These are phyloP conservation scores for Ladona fulva DNA, from an alignment of 1,140 invertebrate genomes.

Conservation along the genomic window DNA sequence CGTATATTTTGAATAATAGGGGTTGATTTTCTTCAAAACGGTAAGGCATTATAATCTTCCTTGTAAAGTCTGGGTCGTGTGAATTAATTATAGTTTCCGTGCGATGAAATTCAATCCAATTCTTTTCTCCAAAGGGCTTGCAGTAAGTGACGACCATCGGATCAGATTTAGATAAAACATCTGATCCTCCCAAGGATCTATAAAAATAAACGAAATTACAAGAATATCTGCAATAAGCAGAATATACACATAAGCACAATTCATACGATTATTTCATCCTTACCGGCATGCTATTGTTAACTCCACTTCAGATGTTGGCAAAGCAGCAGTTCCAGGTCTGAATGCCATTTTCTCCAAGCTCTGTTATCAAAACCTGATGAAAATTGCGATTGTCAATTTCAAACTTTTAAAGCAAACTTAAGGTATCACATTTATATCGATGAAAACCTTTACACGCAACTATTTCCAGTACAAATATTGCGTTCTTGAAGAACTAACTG, in stretches of 20 bases:
- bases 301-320: constrained; percentile 30
- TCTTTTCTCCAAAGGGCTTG: constrained; percentile 34
- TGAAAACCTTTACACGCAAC: too few relatives aligned
- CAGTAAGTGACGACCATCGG: constrained; percentile 49
- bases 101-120: constrained; percentile 44
- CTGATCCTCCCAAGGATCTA: constrained; percentile 46
- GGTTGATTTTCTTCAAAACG: constrained; percentile 41
- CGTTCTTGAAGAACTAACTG: too few relatives aligned
- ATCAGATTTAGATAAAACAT: constrained; percentile 52
- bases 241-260: background rate
- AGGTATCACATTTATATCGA: too few relatives aligned
- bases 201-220: constrained; percentile 21
- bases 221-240: too few relatives aligned
- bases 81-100: constrained; percentile 49
- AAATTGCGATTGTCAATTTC: too few relatives aligned
- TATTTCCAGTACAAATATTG: too few relatives aligned
- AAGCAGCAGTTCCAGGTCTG: constrained; percentile 29
- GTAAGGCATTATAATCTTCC: constrained; percentile 35
- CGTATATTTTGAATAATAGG: constrained; percentile 42
- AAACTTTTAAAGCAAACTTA: too few relatives aligned
- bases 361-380: too few relatives aligned
- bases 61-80: constrained; percentile 48
- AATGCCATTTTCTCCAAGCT: constrained; percentile 25
- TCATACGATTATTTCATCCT: background rate
- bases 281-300: constrained; percentile 32